Evolutionary conservation across 2,797 vertebrate genomes (phyloP).

Genomic region (Gymnocypris eckloni): DNA sequence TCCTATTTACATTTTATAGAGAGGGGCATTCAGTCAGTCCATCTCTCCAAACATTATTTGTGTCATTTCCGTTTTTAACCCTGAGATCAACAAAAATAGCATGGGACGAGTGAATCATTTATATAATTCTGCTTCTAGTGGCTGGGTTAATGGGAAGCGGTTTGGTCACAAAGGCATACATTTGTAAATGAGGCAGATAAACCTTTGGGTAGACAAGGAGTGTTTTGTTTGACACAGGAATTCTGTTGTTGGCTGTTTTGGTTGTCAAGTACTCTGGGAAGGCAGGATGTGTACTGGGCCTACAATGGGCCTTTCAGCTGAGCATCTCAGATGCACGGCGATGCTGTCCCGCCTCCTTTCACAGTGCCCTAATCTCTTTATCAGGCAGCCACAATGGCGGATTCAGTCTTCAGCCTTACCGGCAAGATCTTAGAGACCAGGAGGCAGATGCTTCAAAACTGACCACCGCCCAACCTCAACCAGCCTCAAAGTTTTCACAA

Average conservation of each 20-base stretch:
- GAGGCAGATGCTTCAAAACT: constrained; percentile 34
- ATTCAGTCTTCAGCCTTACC: constrained; percentile 79
- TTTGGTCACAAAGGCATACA: constrained; percentile 85
- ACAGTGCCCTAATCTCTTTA: constrained; percentile 85
- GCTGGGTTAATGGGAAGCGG: constrained; percentile 81
- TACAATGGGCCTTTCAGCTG: constrained; percentile 88
- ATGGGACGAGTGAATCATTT: constrained; percentile 79
- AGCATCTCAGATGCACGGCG: constrained; percentile 82
- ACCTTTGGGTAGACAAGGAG: constrained; percentile 82
- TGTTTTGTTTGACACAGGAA: constrained; percentile 89
- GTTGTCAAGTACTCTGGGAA: constrained; percentile 88
- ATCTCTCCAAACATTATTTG: constrained; percentile 49
- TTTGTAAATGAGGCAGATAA: constrained; percentile 90
- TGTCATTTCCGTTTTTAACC: constrained; percentile 53
- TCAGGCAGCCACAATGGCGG: constrained; percentile 82
- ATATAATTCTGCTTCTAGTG: constrained; percentile 81
- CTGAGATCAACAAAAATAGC: constrained; percentile 67
- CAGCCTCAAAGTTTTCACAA: constrained; percentile 9
- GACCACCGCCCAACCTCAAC: constrained; percentile 20
- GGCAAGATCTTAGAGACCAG: constrained; percentile 68
- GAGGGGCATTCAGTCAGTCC: constrained; percentile 33
- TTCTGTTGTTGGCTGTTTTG: constrained; percentile 86
- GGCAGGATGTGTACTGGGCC: constrained; percentile 84
- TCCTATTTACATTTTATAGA: constrained; percentile 42
- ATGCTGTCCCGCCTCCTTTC: constrained; percentile 85